Evolutionary conservation across 2,888 invertebrate species (phyloP).

Genomic region (Mythimna albipuncta): DNA sequence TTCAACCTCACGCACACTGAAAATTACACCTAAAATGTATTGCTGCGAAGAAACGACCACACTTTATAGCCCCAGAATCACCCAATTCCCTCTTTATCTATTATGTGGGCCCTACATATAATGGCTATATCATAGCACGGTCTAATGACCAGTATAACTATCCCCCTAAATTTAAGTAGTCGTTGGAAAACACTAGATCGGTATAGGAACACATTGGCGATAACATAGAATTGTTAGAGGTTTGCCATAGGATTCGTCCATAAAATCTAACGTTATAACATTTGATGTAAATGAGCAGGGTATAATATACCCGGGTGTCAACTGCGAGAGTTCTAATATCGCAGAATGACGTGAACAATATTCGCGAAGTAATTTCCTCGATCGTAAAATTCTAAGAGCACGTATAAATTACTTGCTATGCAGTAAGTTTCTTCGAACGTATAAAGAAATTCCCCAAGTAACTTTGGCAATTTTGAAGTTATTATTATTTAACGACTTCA

Average conservation of each 20-base stretch:
- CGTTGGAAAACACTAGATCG: constrained; percentile 42
- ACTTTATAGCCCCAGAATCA: constrained; percentile 47
- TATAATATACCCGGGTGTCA: constrained; percentile 53
- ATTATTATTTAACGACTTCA: constrained; percentile 57
- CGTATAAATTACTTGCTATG: constrained; percentile 61
- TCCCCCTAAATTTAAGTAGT: constrained; percentile 46
- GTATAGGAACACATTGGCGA: constrained; percentile 28
- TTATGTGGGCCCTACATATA: constrained; percentile 37
- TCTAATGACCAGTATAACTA: constrained; percentile 45
- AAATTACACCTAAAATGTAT: constrained; percentile 48
- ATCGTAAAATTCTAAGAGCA: constrained; percentile 63
- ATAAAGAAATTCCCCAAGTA: constrained; percentile 65
- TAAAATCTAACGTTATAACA: constrained; percentile 60
- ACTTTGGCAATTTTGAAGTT: constrained; percentile 65
- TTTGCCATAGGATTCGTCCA: constrained; percentile 33
- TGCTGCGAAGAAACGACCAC: constrained; percentile 46
- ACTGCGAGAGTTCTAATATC: constrained; percentile 58
- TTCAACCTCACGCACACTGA: constrained; percentile 28
- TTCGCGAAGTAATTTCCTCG: constrained; percentile 64
- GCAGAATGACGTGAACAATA: constrained; percentile 64
- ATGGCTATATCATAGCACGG: constrained; percentile 20
- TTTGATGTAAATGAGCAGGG: constrained; percentile 59
- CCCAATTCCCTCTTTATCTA: constrained; percentile 47
- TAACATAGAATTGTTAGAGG: constrained; percentile 39
- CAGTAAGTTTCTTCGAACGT: constrained; percentile 57